A percentile compares a stretch with the other conserved stretches of the same genome.
Evolutionary conservation across 1,140 invertebrate genomes (phyloP).

Genomic region (Onthophagus taurus): DNA sequence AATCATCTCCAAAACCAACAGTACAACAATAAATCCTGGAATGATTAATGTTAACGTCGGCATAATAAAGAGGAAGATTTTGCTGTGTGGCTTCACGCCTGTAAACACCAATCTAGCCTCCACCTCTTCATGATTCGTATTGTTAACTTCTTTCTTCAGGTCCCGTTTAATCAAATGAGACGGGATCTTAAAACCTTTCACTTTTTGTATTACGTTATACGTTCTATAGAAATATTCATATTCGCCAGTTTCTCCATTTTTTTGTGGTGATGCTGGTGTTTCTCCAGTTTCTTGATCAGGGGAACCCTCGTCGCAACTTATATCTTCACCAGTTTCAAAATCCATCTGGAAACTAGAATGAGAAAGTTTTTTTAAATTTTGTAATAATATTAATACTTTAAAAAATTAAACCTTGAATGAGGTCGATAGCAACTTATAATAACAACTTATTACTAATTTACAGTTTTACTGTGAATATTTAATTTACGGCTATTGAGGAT

Average conservation of each 20-base stretch:
- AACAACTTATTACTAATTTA: too few relatives aligned
- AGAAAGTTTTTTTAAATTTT: too few relatives aligned
- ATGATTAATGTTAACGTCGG: conserved; percentile 39
- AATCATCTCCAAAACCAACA: conserved; percentile 35
- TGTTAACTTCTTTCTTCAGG: not conserved
- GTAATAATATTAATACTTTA: too few relatives aligned
- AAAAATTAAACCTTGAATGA: too few relatives aligned
- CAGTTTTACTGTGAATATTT: too few relatives aligned
- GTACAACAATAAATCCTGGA: conserved; percentile 27
- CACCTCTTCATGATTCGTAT: too few relatives aligned
- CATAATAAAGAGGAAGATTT: conserved; percentile 30
- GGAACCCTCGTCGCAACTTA: too few relatives aligned
- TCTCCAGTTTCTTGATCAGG: conserved; percentile 28
- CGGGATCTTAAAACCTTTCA: conserved; percentile 6
- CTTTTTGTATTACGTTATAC: too few relatives aligned
- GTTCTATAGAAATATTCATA: conserved; percentile 13
- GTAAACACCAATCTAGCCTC: conserved; percentile 3
- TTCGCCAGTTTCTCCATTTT: conserved; percentile 28
- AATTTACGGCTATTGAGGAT: too few relatives aligned
- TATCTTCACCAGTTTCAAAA: conserved; percentile 18
- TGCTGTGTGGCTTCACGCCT: not conserved
- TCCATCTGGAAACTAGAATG: too few relatives aligned
- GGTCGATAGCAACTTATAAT: too few relatives aligned
- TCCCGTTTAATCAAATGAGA: not conserved
- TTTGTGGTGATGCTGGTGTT: conserved; percentile 10